phyloP scores from a whole-genome alignment of 2,113 vertebrate genomes.

The Coptodon bakossiorum region DNA sequence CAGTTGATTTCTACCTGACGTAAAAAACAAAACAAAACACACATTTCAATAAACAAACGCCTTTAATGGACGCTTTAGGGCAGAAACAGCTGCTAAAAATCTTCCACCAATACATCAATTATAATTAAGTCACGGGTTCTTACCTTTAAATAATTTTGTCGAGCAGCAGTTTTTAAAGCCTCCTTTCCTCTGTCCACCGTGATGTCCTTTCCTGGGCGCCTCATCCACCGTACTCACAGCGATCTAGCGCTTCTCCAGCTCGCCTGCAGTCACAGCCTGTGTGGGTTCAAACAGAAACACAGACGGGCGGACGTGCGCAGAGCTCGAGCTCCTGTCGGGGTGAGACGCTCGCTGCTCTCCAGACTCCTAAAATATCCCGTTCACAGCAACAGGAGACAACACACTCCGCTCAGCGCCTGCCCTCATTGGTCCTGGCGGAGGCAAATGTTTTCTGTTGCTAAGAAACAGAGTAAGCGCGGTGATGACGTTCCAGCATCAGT shows the following conservation, averaged over 20 bases:
- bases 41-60: not conserved
- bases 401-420: slow-evolving; percentile 62
- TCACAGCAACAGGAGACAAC: slow-evolving; percentile 41
- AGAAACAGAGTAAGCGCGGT: slow-evolving; percentile 77
- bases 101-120: not conserved
- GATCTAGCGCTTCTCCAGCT: not conserved
- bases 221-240: slow-evolving; percentile 10
- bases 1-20: not conserved
- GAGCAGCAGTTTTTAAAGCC: not conserved
- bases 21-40: not conserved
- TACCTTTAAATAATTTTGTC: not conserved
- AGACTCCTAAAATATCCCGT: slow-evolving; percentile 61
- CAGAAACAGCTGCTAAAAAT: not conserved
- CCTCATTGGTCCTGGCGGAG: slow-evolving; percentile 83
- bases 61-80: not conserved
- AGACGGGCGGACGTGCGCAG: not conserved
- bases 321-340: not conserved
- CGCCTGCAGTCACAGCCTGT: not conserved
- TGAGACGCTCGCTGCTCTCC: slow-evolving; percentile 13
- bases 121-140: not conserved
- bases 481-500: slow-evolving; percentile 57
- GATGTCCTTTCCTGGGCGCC: not conserved
- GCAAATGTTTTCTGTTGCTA: slow-evolving; percentile 90
- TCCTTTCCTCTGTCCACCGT: not conserved
- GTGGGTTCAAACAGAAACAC: not conserved